Conservation (phyloP, 2,797 vertebrate genomes). For the Mus caroli region DNA sequence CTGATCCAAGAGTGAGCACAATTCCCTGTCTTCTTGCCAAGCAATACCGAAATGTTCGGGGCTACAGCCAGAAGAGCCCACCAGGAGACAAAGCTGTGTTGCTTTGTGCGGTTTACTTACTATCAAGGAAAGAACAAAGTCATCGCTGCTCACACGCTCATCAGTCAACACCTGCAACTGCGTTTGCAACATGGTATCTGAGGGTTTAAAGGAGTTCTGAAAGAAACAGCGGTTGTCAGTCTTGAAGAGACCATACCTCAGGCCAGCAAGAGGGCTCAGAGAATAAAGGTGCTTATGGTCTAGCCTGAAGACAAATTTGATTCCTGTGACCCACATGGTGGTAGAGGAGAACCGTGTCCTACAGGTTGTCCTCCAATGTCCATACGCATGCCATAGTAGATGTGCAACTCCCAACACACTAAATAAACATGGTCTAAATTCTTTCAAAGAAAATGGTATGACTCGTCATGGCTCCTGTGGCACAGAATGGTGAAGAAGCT, state of each 20-base stretch:
- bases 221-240: background rate
- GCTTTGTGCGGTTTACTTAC: background rate
- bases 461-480: background rate
- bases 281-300: background rate
- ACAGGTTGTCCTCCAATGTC: background rate
- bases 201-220: background rate
- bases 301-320: background rate
- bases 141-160: background rate
- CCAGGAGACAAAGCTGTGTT: background rate
- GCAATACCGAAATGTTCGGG: background rate
- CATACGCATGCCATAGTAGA: background rate
- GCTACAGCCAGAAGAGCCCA: background rate
- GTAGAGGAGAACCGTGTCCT: background rate
- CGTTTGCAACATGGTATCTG: background rate
- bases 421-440: background rate
- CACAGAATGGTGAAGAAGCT: background rate
- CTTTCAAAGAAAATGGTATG: background rate
- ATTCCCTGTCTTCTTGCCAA: slow-evolving; percentile 46
- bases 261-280: background rate
- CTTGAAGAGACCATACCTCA: background rate
- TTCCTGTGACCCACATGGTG: background rate
- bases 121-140: background rate
- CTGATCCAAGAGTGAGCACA: slow-evolving; percentile 8
- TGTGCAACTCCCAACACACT: background rate
- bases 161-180: background rate